phyloP scores from a whole-genome alignment of 2,797 vertebrate genomes.

The Acipenser ruthenus region DNA sequence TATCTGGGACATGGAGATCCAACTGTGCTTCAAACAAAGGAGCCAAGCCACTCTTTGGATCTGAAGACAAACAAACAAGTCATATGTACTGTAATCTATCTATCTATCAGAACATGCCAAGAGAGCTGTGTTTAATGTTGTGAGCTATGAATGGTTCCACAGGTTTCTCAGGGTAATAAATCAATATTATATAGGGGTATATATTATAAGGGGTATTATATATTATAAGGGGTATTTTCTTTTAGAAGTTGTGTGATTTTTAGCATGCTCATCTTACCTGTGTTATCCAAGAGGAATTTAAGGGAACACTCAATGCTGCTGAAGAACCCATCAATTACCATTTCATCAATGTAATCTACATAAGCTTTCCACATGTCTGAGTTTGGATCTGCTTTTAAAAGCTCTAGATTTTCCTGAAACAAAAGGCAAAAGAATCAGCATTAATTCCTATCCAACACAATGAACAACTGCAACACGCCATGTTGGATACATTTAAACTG shows the following conservation, averaged over 20 bases:
- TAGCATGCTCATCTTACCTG: slow-evolving; percentile 51
- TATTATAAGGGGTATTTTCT: neutral
- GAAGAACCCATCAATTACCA: slow-evolving; percentile 82
- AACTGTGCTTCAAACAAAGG: slow-evolving; percentile 80
- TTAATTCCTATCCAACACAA: no score
- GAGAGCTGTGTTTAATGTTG: no score
- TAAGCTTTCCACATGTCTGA: slow-evolving; percentile 77
- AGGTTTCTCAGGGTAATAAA: no score
- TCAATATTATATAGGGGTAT: no score
- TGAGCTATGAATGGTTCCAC: no score
- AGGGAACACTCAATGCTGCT: slow-evolving; percentile 75
- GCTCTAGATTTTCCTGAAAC: slow-evolving; percentile 69
- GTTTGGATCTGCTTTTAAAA: slow-evolving; percentile 63
- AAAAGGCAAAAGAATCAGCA: slow-evolving; percentile 11
- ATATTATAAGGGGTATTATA: neutral
- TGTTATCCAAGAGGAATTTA: slow-evolving; percentile 82
- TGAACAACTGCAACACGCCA: no score
- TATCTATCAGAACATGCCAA: no score
- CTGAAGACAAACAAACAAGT: slow-evolving; percentile 41
- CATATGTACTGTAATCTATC: neutral
- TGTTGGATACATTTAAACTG: no score
- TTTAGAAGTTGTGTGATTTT: no score
- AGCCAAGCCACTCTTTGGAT: slow-evolving; percentile 49
- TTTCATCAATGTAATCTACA: slow-evolving; percentile 77
- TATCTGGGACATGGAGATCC: slow-evolving; percentile 67